These are phyloP conservation scores for Emesis furor DNA, from an alignment of 2,888 invertebrate species.

Conservation along the genomic window DNA sequence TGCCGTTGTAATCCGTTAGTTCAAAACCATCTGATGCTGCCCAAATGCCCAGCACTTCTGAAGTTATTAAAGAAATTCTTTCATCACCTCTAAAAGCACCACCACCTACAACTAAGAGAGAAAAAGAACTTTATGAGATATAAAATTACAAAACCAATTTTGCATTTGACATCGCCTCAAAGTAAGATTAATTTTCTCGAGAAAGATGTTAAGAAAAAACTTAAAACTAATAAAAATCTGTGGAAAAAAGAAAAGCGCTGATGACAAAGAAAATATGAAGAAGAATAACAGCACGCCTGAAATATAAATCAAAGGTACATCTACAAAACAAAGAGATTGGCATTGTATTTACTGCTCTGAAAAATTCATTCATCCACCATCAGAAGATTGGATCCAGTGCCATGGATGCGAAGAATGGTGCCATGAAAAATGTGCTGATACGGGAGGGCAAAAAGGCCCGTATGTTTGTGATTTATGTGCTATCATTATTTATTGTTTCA, in stretches of 20 bases:
- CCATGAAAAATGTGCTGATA: neutral
- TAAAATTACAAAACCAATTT: slow-evolving; percentile 40
- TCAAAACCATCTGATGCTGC: neutral
- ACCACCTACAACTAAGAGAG: too few relatives aligned
- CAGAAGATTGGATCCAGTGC: neutral
- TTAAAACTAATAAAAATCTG: neutral
- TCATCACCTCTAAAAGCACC: slow-evolving; percentile 10
- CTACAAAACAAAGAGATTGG: neutral
- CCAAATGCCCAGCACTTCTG: too few relatives aligned
- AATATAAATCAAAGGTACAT: neutral
- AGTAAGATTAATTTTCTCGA: slow-evolving; percentile 32
- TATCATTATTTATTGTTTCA: too few relatives aligned
- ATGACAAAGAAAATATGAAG: neutral
- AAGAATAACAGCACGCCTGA: neutral
- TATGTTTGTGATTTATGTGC: neutral
- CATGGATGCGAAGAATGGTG: neutral
- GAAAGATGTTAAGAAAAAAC: neutral
- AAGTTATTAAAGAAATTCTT: neutral
- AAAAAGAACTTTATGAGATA: too few relatives aligned
- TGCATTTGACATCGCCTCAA: slow-evolving; percentile 41
- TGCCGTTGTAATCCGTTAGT: neutral
- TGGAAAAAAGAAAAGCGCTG: neutral
- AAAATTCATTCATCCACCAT: neutral
- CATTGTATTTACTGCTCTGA: neutral
- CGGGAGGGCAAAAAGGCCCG: neutral